Evolutionary conservation across 1,140 invertebrate genomes (phyloP), one percentile per base, ranked within the genome.

Genomic region (Arion vulgaris): DNA sequence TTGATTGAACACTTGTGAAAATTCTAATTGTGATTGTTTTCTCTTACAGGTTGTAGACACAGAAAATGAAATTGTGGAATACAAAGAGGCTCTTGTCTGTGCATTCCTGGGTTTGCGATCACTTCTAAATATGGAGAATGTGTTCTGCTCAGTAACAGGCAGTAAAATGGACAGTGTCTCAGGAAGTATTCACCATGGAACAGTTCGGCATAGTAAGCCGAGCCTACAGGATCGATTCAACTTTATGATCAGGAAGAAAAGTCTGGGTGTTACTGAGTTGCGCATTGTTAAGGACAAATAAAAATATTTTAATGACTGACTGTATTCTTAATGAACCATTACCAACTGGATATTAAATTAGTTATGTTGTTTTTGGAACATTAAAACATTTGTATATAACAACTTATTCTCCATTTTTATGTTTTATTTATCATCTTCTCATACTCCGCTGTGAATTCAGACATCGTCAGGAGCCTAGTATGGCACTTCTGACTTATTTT

Each of bases 61-160:
- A 17, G 90, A 91, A 62, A 86, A 87, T 32, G 86, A 89, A 32
- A 89, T 87, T 0, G 86, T 91, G 28, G 84, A 87, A 57, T 91
- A 88, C 81, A 91, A 91, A 84, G 90, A 91, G 80, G 89, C 90
- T 19, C 53, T 91, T 5, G 84, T 90, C 28, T 90, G 88, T 69
- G 89, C 88, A 11, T 91, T 90, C 83, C 83, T 91, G 32, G 91
- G 90, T 36, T 76, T 91, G 41, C 82, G 89, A 17, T 89, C 86
- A 69, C 77, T 91, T 26, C 83, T 90, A 17, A 89, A 89, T 2
- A 80, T 88, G 45, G 84, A 86, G 74, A 91, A 91, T 81, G 82
- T 91, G 13, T 85, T 85, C 53, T 38, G 77, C 5, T 84, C 83
- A n/a, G 82, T 88, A 32, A 91, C 91, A 0, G 91, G 90, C 38